Base-by-base conservation (phyloP, 2,888 invertebrate species). In the Antitype chi region DNA sequence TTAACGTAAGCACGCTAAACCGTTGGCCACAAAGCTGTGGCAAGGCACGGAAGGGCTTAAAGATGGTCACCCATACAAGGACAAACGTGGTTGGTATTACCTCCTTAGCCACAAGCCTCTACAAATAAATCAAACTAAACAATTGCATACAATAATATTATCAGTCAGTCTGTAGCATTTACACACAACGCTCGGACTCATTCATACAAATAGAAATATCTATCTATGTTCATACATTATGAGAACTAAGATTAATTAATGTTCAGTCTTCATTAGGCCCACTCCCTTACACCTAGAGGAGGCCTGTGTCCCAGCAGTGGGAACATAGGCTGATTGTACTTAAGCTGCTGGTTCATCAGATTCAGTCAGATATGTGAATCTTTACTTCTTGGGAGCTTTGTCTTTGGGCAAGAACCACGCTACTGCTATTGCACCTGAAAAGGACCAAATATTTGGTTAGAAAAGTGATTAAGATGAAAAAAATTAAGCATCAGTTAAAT, bases 351-450 rank as follows among this genome's bases (percentile, higher is more conserved):
- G 43, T 47, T 13, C 43, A 47, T 38, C 32, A 68, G 69, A 80
- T 79, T 60, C 59, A 63, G 62, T 64, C 13, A 17, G 0, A 11
- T 38, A 7, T 20, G 3, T 57, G 47, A 59, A 71, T 63, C 38
- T 76, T 88, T 85, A 91, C 66, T 91, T 89, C 57, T 89, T 90
- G 0, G 87, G 85, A n/a, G 87, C 85, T 59, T 92, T 93, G 80
- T 96, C 96, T 52, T 89, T 91, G 1, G 96, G 96, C 6, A 96
- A 85, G 68, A 94, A 93, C 94, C 95, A 96, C 0, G 95, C 92
- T 3, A 95, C 90, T 2, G 80, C 90, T 32, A 95, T 92, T 4
- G 95, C 95, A 91, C 94, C 96, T 96, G 91, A 32, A 86, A 87
- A 57, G 74, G 57, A 84, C 78, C 75, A 76, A 78, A 47, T 2